Evolutionary conservation across 2,888 invertebrate genomes (phyloP).

Genomic region (Branchipolynoe longqiensis): DNA sequence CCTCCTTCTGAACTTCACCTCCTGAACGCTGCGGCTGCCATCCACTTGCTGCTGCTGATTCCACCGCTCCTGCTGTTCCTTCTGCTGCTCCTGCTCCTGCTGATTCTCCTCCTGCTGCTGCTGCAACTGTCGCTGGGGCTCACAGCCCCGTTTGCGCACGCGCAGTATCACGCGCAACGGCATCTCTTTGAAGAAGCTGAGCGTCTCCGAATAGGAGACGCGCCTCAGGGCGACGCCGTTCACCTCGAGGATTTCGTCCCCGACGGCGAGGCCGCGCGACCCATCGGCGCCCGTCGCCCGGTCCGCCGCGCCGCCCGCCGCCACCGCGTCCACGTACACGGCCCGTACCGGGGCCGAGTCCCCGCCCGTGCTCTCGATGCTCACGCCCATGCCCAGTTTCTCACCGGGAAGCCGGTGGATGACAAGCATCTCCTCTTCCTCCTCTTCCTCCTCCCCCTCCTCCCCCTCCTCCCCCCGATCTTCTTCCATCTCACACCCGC

Average conservation of each 20-base stretch:
- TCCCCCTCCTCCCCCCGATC: neutral
- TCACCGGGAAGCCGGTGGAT: conserved; percentile 94
- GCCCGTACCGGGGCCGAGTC: conserved; percentile 90
- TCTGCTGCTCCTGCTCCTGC: too few species aligned
- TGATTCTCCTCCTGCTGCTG: neutral
- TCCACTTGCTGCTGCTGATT: conserved; percentile 61
- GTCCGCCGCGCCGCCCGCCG: conserved; percentile 77
- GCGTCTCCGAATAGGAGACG: conserved; percentile 91
- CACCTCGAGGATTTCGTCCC: conserved; percentile 94
- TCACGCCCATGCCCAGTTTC: conserved; percentile 93
- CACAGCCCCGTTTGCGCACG: conserved; percentile 65
- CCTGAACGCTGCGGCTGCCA: conserved; percentile 58
- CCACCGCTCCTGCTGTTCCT: neutral
- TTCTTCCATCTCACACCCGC: neutral
- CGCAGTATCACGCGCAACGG: conserved; percentile 74
- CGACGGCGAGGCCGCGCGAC: conserved; percentile 86
- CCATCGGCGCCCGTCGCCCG: conserved; percentile 75
- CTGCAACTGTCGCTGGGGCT: neutral
- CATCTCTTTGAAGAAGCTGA: conserved; percentile 94
- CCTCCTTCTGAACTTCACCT: conserved; percentile 71
- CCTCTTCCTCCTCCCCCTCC: neutral
- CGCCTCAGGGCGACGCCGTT: conserved; percentile 90
- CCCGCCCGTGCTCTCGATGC: conserved; percentile 94
- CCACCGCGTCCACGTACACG: conserved; percentile 86
- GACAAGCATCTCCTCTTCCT: conserved; percentile 84